These are phyloP conservation scores for Palythoa grandiflora DNA, from an alignment of 92 coral and sea anemone species.

Conservation along the genomic window DNA sequence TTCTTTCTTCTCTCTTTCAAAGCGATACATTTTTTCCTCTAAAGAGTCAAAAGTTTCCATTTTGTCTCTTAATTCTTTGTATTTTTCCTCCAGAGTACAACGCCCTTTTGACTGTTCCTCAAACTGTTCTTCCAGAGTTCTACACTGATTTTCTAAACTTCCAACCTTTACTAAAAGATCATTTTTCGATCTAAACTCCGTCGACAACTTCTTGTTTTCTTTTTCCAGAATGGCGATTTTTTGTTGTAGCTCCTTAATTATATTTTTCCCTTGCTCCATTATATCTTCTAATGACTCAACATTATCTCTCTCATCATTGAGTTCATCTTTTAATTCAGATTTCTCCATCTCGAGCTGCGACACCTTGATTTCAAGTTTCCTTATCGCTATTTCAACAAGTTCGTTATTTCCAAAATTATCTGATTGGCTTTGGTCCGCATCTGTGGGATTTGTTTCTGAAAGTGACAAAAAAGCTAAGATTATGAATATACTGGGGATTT, in stretches of 20 bases:
- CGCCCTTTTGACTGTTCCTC: slow-evolving; percentile 64
- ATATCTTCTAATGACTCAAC: slow-evolving; percentile 64
- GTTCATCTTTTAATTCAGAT: slow-evolving; percentile 78
- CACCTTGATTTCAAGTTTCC: slow-evolving; percentile 69
- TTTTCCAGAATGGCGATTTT: slow-evolving; percentile 65
- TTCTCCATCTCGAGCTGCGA: slow-evolving; percentile 81
- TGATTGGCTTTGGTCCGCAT: slow-evolving; percentile 48
- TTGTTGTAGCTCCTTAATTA: slow-evolving; percentile 44
- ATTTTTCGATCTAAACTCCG: slow-evolving; percentile 71
- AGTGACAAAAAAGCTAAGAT: background rate
- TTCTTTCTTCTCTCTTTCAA: slow-evolving; percentile 87
- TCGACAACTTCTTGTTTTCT: slow-evolving; percentile 64
- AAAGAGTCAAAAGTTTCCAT: slow-evolving; percentile 81
- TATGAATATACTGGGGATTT: no score
- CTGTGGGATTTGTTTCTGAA: slow-evolving; percentile 48
- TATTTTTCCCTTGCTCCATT: no score
- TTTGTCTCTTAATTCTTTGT: slow-evolving; percentile 66
- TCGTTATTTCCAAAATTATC: slow-evolving; percentile 50
- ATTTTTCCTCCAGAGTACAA: slow-evolving; percentile 67
- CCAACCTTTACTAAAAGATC: slow-evolving; percentile 76
- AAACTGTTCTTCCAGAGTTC: slow-evolving; percentile 75
- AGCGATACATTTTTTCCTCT: slow-evolving; percentile 85
- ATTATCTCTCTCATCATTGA: slow-evolving; percentile 76
- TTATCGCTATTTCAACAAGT: slow-evolving; percentile 65
- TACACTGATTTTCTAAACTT: slow-evolving; percentile 72